phyloP scores from a whole-genome alignment of 2,888 invertebrate species.

The Sinelater perroti region DNA sequence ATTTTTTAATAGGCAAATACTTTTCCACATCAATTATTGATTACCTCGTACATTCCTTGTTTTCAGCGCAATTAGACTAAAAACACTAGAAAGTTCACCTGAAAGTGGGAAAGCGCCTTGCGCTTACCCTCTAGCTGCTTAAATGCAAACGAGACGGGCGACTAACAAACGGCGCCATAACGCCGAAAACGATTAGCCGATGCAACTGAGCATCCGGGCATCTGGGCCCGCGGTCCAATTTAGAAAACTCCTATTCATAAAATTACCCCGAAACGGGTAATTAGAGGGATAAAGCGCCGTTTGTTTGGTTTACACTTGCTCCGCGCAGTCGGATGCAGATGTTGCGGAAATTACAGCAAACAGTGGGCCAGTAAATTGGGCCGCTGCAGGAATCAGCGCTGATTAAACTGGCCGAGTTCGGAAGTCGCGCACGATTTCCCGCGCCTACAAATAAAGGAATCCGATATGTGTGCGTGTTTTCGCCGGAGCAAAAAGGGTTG shows the following conservation, averaged over 20 bases:
- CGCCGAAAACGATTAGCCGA: slow-evolving; percentile 23
- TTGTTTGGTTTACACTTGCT: slow-evolving; percentile 19
- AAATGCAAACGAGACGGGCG: background rate
- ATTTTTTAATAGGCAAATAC: no score
- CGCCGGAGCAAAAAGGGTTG: background rate
- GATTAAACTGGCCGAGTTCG: slow-evolving; percentile 8
- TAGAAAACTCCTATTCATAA: slow-evolving; percentile 21
- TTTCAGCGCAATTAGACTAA: no score
- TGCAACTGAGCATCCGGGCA: slow-evolving; percentile 13
- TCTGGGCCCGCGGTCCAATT: slow-evolving; percentile 25
- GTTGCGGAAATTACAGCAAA: slow-evolving; percentile 14
- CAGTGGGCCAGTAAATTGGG: slow-evolving; percentile 6
- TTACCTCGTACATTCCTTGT: no score
- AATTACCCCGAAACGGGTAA: slow-evolving; percentile 24
- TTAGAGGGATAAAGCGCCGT: slow-evolving; percentile 20
- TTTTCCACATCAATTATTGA: no score
- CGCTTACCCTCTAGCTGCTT: no score
- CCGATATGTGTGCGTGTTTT: slow-evolving; percentile 3
- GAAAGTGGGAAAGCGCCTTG: no score
- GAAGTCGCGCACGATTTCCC: background rate
- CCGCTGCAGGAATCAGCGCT: slow-evolving; percentile 1
- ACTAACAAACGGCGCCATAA: slow-evolving; percentile 21
- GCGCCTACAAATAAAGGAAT: background rate
- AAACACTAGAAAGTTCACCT: no score
- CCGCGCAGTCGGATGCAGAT: slow-evolving; percentile 14